Conservation (phyloP, 2,888 invertebrate genomes). For the Mylabris sibirica region DNA sequence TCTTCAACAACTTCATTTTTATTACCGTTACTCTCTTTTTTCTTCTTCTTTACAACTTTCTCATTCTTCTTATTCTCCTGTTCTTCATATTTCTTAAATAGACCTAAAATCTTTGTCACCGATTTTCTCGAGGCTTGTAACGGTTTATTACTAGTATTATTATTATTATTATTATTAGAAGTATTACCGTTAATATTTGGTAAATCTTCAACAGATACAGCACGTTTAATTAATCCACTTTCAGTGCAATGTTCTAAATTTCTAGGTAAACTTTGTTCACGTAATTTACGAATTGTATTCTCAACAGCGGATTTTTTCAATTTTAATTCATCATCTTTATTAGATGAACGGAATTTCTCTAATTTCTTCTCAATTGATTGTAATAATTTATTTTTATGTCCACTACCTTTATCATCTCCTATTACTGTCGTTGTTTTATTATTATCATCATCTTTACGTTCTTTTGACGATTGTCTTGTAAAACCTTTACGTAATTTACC, state of each 20-base stretch:
- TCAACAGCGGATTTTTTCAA: constrained; percentile 60
- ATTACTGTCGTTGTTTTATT: constrained; percentile 51
- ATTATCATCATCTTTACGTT: constrained; percentile 52
- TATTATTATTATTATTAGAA: constrained; percentile 34
- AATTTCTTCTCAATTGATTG: constrained; percentile 81
- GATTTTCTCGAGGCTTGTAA: constrained; percentile 70
- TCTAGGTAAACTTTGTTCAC: constrained; percentile 73
- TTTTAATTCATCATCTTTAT: constrained; percentile 55
- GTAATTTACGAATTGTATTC: constrained; percentile 67
- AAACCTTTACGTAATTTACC: constrained; percentile 50
- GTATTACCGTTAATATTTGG: constrained; percentile 57
- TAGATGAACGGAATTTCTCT: constrained; percentile 70
- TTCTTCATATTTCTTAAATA: constrained; percentile 78
- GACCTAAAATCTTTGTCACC: constrained; percentile 77
- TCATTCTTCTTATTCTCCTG: constrained; percentile 57
- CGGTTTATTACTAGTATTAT: constrained; percentile 50
- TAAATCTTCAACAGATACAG: constrained; percentile 76
- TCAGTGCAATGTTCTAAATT: constrained; percentile 65
- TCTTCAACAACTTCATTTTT: constrained; percentile 34
- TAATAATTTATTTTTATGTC: constrained; percentile 67
- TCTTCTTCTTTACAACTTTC: constrained; percentile 44
- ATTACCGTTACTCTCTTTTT: constrained; percentile 40
- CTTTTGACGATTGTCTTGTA: constrained; percentile 43
- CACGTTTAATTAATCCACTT: constrained; percentile 73
- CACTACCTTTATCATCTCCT: constrained; percentile 51